Evolutionary conservation across 1,140 invertebrate genomes (phyloP).

Genomic region (Melitaea cinxia): DNA sequence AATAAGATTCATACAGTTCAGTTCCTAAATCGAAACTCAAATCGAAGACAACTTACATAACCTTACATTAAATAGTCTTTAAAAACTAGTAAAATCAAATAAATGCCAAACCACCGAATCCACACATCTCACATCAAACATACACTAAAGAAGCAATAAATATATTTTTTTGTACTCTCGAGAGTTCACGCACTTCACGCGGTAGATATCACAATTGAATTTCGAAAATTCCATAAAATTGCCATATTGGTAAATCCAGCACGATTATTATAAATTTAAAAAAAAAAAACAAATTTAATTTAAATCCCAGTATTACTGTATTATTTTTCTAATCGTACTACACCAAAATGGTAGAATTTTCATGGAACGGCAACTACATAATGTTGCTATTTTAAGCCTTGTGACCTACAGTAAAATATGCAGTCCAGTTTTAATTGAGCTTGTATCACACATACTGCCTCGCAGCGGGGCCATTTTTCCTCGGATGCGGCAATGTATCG

Average conservation of each 20-base stretch:
- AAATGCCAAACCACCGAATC: slow-evolving; percentile 36
- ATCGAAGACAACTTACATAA: slow-evolving; percentile 12
- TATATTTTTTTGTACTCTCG: slow-evolving; percentile 72
- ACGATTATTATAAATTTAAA: too few species aligned
- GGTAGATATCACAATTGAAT: slow-evolving; percentile 61
- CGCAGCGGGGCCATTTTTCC: slow-evolving; percentile 65
- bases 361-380: slow-evolving; percentile 39
- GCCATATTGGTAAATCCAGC: too few species aligned
- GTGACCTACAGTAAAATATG: neutral
- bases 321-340: neutral
- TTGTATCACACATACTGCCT: slow-evolving; percentile 65
- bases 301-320: too few species aligned
- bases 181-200: slow-evolving; percentile 54
- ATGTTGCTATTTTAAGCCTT: neutral
- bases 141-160: slow-evolving; percentile 53
- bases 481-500: slow-evolving; percentile 62
- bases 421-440: slow-evolving; percentile 4
- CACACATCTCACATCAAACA: slow-evolving; percentile 29
- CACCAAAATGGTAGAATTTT: slow-evolving; percentile 48
- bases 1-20: neutral
- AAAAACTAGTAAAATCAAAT: slow-evolving; percentile 37
- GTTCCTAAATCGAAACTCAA: neutral
- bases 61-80: slow-evolving; percentile 21
- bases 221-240: slow-evolving; percentile 30
- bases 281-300: too few species aligned